Conservation (phyloP, 2,797 vertebrate genomes). For the Oophaga sylvatica region DNA sequence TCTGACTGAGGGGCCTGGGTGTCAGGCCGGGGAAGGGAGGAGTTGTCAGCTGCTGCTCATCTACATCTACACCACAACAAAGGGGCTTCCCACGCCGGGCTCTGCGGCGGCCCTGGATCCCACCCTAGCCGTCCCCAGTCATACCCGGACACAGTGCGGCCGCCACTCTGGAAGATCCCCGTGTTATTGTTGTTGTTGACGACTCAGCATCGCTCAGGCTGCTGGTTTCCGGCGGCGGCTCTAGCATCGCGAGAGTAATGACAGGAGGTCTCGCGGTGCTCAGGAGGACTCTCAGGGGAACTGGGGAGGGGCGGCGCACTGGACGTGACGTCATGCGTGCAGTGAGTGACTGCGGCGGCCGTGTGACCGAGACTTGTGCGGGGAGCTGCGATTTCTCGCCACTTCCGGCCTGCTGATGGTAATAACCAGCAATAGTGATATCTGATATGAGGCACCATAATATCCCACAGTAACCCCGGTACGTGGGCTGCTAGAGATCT, state of each 20-base stretch:
- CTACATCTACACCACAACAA: slow-evolving; percentile 25
- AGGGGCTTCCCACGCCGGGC: no score
- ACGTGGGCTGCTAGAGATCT: no score
- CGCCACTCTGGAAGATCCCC: slow-evolving; percentile 42
- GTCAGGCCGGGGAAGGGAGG: slow-evolving; percentile 17
- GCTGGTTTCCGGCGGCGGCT: slow-evolving; percentile 52
- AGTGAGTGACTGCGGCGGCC: not conserved
- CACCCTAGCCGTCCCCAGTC: slow-evolving; percentile 19
- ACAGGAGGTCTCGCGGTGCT: slow-evolving; percentile 30
- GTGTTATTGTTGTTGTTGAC: slow-evolving; percentile 60
- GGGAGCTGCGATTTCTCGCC: no score
- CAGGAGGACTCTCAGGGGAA: not conserved
- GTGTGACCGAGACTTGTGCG: no score
- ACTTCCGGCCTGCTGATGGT: not conserved
- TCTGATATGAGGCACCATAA: no score
- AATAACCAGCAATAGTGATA: not conserved
- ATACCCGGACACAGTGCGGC: slow-evolving; percentile 33
- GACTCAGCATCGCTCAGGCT: slow-evolving; percentile 56
- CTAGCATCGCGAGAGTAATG: slow-evolving; percentile 14
- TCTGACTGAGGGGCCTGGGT: slow-evolving; percentile 37
- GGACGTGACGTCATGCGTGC: not conserved
- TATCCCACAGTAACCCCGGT: no score
- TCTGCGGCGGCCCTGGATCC: not conserved
- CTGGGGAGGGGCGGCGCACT: not conserved
- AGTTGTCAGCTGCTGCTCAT: slow-evolving; percentile 21